These are phyloP conservation scores for Philonicus albiceps DNA, from an alignment of 2,888 invertebrate species.

Conservation along the genomic window DNA sequence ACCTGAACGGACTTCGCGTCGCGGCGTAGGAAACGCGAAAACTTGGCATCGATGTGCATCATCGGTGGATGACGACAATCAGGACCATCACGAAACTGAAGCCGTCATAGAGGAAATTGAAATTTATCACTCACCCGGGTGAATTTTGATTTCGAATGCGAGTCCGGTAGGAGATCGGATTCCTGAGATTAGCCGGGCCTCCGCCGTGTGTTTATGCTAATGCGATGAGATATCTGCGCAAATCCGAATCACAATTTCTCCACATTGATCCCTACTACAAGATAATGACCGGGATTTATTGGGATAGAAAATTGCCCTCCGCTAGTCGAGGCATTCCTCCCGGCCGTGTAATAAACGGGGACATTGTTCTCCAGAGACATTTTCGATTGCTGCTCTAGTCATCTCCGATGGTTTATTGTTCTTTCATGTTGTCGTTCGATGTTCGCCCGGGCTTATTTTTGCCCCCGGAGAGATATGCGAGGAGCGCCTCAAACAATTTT, in stretches of 20 bases:
- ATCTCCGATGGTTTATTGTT: conserved; percentile 27
- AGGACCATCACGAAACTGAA: conserved; percentile 1
- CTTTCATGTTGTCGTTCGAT: conserved; percentile 15
- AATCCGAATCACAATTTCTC: conserved; percentile 39
- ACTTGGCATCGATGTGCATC: neutral
- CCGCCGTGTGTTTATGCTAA: conserved; percentile 44
- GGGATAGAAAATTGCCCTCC: conserved; percentile 36
- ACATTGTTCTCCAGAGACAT: conserved; percentile 30
- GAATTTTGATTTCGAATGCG: conserved; percentile 45
- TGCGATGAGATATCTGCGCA: conserved; percentile 37
- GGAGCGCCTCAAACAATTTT: neutral
- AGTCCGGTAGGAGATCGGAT: conserved; percentile 45
- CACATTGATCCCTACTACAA: conserved; percentile 25
- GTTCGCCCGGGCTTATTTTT: neutral
- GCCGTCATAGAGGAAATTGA: conserved; percentile 42
- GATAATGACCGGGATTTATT: conserved; percentile 36
- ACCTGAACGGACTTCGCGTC: neutral
- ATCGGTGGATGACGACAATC: conserved; percentile 17
- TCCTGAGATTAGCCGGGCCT: conserved; percentile 39
- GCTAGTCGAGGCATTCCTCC: conserved; percentile 1
- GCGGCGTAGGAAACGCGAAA: neutral
- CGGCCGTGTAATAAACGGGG: neutral
- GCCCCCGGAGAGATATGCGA: neutral
- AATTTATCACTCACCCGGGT: conserved; percentile 44
- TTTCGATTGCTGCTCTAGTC: conserved; percentile 24